These are phyloP conservation scores for Tyrannus savana DNA, from an alignment of 2,113 vertebrate genomes.

Conservation along the genomic window DNA sequence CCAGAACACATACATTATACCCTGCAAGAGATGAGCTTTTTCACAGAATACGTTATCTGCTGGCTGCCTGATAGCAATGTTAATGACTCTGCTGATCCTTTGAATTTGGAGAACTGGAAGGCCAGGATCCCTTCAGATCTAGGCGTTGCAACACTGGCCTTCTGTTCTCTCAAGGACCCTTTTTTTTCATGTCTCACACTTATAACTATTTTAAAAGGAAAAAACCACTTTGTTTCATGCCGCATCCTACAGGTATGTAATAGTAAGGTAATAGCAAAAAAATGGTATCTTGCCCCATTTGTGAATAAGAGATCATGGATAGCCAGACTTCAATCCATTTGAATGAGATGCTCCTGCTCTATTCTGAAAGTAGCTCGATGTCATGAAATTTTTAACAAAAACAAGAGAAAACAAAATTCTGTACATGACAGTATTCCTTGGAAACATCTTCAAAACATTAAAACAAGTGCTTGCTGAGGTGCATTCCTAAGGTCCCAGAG, in stretches of 20 bases:
- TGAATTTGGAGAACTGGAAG: neutral
- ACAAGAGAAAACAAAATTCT: neutral
- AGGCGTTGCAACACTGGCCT: neutral
- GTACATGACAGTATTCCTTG: neutral
- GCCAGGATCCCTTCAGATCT: neutral
- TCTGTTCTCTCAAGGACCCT: neutral
- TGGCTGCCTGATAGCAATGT: neutral
- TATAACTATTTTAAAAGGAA: neutral
- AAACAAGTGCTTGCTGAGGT: neutral
- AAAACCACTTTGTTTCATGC: accelerated
- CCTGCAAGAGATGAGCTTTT: neutral
- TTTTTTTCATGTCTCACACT: neutral
- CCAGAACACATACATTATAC: neutral
- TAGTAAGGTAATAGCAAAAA: neutral
- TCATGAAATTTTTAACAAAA: neutral
- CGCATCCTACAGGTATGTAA: neutral
- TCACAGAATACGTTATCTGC: neutral
- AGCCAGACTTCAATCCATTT: neutral
- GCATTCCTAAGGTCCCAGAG: neutral
- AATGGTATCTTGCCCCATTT: neutral
- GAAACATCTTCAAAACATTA: neutral
- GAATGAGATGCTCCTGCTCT: neutral
- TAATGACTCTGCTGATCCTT: neutral
- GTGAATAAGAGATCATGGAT: neutral
- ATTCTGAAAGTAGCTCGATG: neutral